These are phyloP conservation scores for Diarsia rubi DNA, from an alignment of 2,888 invertebrate species.

Conservation along the genomic window DNA sequence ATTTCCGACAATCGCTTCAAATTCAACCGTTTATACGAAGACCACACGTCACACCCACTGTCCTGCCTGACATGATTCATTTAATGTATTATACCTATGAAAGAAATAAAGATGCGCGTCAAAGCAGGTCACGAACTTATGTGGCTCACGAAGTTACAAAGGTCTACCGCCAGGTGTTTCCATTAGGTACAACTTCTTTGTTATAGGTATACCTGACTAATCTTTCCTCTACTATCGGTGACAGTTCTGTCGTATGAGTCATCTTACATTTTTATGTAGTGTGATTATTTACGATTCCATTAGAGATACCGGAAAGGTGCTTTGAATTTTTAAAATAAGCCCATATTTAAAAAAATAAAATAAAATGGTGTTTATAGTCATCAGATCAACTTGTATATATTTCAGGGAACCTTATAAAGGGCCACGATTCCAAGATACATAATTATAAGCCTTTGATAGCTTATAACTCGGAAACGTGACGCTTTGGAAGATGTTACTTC, in stretches of 20 bases:
- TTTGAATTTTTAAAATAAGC: too few relatives aligned
- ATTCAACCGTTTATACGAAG: not conserved
- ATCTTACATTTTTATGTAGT: not conserved
- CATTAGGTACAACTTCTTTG: not conserved
- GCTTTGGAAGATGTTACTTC: too few relatives aligned
- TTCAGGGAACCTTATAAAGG: too few relatives aligned
- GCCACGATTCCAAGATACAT: too few relatives aligned
- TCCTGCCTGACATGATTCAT: constrained; percentile 25
- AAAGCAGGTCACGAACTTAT: constrained; percentile 26
- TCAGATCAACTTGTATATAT: too few relatives aligned
- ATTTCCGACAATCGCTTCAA: constrained; percentile 17
- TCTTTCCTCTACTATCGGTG: not conserved
- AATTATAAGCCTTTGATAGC: too few relatives aligned
- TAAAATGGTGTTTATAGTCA: too few relatives aligned
- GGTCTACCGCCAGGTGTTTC: constrained; percentile 8
- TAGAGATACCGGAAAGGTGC: not conserved
- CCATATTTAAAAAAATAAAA: too few relatives aligned
- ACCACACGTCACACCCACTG: constrained; percentile 3
- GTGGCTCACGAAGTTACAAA: constrained; percentile 25
- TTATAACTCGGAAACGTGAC: too few relatives aligned
- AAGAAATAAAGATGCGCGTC: not conserved
- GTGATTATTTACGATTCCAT: not conserved
- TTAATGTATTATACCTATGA: not conserved
- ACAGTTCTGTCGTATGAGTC: not conserved
- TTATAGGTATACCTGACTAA: not conserved